A percentile compares a stretch with the other conserved stretches of the same genome.
These are phyloP conservation scores for Ceratina calcarata DNA, from an alignment of 1,140 invertebrate genomes.

Conservation along the genomic window DNA sequence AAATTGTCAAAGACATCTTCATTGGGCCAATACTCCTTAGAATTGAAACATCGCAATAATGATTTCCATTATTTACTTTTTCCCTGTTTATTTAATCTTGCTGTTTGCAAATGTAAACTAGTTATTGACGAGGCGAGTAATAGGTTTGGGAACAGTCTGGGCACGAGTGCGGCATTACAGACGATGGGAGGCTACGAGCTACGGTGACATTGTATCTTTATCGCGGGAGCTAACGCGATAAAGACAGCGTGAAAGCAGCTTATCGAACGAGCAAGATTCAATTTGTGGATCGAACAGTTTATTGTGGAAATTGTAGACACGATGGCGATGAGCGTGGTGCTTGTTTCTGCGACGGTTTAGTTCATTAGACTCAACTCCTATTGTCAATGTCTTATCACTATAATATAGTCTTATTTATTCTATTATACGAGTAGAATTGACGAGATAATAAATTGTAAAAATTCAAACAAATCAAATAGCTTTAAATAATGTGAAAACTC, in stretches of 20 bases:
- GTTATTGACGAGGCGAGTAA: not conserved
- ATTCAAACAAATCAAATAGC: not conserved
- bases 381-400: too few relatives aligned
- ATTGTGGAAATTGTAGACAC: constrained; percentile 2
- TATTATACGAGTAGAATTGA: not conserved
- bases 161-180: not conserved
- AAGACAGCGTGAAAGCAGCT: constrained; percentile 2
- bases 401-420: not conserved
- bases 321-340: not conserved
- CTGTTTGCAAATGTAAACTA: too few relatives aligned
- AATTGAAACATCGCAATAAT: too few relatives aligned
- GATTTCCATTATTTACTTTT: not conserved
- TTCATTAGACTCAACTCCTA: too few relatives aligned
- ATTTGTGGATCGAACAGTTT: constrained; percentile 5
- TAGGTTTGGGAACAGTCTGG: not conserved
- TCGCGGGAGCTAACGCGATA: constrained; percentile 11
- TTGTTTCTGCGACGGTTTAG: not conserved
- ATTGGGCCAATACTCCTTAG: too few relatives aligned
- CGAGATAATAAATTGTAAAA: not conserved
- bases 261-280: constrained; percentile 12
- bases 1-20: too few relatives aligned
- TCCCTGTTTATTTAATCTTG: not conserved
- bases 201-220: constrained; percentile 4
- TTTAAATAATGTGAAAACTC: not conserved
- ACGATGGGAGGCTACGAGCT: not conserved